Evolutionary conservation across 2,797 vertebrate species (phyloP).

Genomic region (Cheirogaleus major): DNA sequence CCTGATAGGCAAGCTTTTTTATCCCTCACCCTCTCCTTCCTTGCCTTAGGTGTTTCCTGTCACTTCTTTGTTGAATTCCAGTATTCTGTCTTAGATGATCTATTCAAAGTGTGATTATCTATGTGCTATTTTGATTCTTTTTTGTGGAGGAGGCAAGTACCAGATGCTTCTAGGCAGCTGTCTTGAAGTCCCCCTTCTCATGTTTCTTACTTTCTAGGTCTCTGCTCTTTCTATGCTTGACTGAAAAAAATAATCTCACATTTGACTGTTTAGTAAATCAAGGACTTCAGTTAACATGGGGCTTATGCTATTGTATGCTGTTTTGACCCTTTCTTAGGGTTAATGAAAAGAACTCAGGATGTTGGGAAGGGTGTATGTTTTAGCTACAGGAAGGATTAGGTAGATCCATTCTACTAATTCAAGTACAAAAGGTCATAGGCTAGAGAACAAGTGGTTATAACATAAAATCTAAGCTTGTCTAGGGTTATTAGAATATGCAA

Average conservation of each 20-base stretch:
- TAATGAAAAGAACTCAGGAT: slow-evolving; percentile 56
- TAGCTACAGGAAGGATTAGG: slow-evolving; percentile 38
- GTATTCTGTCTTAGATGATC: neutral
- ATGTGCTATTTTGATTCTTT: neutral
- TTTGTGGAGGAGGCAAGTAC: neutral
- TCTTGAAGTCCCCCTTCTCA: neutral
- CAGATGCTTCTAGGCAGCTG: neutral
- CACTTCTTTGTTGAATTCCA: neutral
- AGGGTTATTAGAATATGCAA: slow-evolving; percentile 58
- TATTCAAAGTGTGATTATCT: neutral
- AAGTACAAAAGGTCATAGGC: slow-evolving; percentile 63
- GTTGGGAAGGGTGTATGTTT: slow-evolving; percentile 37
- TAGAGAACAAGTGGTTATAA: slow-evolving; percentile 46
- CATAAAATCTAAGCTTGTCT: slow-evolving; percentile 56
- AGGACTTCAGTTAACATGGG: neutral
- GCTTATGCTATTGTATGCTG: neutral
- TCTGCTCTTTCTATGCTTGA: neutral
- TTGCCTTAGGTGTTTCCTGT: neutral
- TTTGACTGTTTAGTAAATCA: slow-evolving; percentile 39
- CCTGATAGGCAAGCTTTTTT: no score
- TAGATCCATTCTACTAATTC: slow-evolving; percentile 54
- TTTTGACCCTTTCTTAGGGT: slow-evolving; percentile 38
- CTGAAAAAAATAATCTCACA: neutral
- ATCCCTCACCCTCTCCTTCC: neutral
- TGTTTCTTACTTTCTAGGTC: slow-evolving; percentile 4